Evolutionary conservation across 2,888 invertebrate genomes (phyloP).

Genomic region (Nebria brevicollis): DNA sequence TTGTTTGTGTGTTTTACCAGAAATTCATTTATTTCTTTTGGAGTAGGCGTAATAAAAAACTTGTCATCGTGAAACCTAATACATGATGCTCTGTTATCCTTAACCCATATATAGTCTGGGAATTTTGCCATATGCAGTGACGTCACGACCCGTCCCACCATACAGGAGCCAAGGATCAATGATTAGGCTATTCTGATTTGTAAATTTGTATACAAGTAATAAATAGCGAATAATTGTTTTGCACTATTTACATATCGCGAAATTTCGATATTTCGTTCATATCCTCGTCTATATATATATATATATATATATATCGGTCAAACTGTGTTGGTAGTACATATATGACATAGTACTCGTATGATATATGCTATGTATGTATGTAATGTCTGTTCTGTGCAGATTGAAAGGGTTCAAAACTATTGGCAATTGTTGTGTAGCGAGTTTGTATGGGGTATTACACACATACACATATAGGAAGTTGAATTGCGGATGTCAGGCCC

Average conservation of each 20-base stretch:
- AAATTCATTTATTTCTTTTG: too few relatives aligned
- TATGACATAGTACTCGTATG: background rate
- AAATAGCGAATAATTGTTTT: too few relatives aligned
- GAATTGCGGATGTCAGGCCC: background rate
- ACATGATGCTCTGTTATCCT: background rate
- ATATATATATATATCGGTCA: too few relatives aligned
- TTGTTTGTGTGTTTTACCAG: too few relatives aligned
- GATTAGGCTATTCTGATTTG: background rate
- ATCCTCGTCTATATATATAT: too few relatives aligned
- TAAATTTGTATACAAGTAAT: background rate
- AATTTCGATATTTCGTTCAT: too few relatives aligned
- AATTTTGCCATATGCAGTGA: background rate
- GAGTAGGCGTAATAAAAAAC: background rate
- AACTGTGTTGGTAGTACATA: background rate
- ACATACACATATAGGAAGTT: background rate
- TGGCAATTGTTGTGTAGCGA: background rate
- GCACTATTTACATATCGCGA: too few relatives aligned
- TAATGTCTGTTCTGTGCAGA: background rate
- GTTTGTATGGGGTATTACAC: background rate
- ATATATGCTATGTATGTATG: background rate
- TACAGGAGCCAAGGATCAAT: background rate
- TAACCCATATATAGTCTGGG: slow-evolving; percentile 1
- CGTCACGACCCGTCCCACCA: background rate
- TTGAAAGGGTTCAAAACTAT: background rate
- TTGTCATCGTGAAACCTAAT: background rate